Conservation (phyloP, 2,888 invertebrate species). For the Drosophila vallismaia region DNA sequence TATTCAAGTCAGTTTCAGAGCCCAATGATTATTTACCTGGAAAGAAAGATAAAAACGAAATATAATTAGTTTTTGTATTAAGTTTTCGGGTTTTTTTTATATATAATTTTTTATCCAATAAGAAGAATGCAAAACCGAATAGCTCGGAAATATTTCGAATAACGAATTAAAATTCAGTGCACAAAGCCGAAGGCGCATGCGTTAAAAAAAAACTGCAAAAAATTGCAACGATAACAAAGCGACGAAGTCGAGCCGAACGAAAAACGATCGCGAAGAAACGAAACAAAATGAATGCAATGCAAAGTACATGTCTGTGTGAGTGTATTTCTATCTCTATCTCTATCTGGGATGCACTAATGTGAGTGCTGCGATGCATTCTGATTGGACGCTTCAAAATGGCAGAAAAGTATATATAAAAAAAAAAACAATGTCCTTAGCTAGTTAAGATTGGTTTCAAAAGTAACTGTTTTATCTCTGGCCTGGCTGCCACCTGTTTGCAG, state of each 20-base stretch:
- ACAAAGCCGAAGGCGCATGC: conserved; percentile 56
- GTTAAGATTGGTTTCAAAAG: conserved; percentile 3
- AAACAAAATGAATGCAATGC: conserved; percentile 15
- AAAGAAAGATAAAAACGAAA: conserved; percentile 36
- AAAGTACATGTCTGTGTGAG: background rate
- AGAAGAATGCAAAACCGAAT: conserved; percentile 22
- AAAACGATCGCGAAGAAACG: conserved; percentile 6
- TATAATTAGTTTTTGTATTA: background rate
- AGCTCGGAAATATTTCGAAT: conserved; percentile 9
- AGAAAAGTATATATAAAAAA: background rate
- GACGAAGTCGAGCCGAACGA: conserved; percentile 35
- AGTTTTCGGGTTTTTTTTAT: background rate
- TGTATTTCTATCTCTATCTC: conserved; percentile 2
- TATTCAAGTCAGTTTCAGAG: conserved; percentile 5
- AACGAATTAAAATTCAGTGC: conserved; percentile 70
- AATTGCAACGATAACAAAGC: conserved; percentile 56
- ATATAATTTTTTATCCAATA: conserved; percentile 18
- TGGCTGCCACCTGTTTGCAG: conserved; percentile 32
- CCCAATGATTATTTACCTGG: conserved; percentile 57
- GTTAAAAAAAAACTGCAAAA: conserved; percentile 55
- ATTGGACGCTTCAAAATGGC: conserved; percentile 73
- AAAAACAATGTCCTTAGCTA: background rate
- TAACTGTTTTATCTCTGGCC: conserved; percentile 1
- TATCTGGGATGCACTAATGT: conserved; percentile 6
- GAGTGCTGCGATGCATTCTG: conserved; percentile 47